Conservation (phyloP, 2,797 vertebrate species). For the Yasuhikotakia modesta region DNA sequence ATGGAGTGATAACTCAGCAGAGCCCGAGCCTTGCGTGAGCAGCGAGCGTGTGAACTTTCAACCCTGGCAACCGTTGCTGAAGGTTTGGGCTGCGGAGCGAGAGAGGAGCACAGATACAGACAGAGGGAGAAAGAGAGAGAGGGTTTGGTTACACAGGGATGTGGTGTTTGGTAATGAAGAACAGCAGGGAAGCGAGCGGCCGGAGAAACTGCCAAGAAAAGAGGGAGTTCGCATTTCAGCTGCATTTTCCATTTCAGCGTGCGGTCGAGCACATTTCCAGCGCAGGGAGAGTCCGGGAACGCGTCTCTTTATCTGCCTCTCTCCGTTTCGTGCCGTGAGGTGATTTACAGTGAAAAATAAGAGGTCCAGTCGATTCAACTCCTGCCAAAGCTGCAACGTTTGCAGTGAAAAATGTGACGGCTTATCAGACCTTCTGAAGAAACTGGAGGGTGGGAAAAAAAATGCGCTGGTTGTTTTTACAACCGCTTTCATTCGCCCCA, state of each 20-base stretch:
- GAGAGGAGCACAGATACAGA: constrained; percentile 26
- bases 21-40: constrained; percentile 61
- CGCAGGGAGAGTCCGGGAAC: not conserved
- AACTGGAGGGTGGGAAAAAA: not conserved
- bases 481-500: not conserved
- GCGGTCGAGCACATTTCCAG: not conserved
- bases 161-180: constrained; percentile 63
- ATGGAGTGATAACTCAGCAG: too few relatives aligned
- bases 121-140: constrained; percentile 55
- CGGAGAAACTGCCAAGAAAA: constrained; percentile 47
- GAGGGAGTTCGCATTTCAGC: constrained; percentile 44
- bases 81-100: constrained; percentile 46
- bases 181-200: constrained; percentile 50
- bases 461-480: too few relatives aligned
- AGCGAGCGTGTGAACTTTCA: constrained; percentile 63
- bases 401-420: constrained; percentile 32
- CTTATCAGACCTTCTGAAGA: constrained; percentile 30
- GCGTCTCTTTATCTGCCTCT: constrained; percentile 1
- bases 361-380: constrained; percentile 17
- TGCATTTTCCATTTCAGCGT: constrained; percentile 41
- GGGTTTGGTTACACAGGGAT: constrained; percentile 62
- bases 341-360: constrained; percentile 58
- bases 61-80: constrained; percentile 57
- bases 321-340: constrained; percentile 46
- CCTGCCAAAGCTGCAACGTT: constrained; percentile 40